Base-by-base conservation (phyloP, 2,113 vertebrate genomes). In the Australoheros scitulus region DNA sequence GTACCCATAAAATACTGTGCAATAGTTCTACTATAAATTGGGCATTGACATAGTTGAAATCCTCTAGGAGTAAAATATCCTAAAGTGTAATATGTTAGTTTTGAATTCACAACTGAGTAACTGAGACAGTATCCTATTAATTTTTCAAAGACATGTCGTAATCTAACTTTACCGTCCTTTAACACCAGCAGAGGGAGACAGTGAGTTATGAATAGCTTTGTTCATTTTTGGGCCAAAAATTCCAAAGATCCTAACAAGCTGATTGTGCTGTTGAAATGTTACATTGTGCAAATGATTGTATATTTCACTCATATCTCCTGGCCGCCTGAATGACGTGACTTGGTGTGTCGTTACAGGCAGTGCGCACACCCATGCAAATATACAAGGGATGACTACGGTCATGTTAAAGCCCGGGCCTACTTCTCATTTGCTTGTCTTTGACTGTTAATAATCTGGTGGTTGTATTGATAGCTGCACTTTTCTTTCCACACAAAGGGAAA, bases 131-230 rank as follows among this genome's bases (percentile, higher is more conserved):
- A 59, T 61, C 6, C 6, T 57, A 74, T 79, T 59, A 56, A 70
- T 43, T 82, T 83, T 63, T 84, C 52, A 77, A 55, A 63, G 26
- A 41, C 60, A 17, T 1, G 10, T 52, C 76, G 81, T 76, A 76
- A 83, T 77, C 74, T 10, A 3, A 17, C 24, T 29, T 61, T 52
- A 82, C 5, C 77, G 7, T 50, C 32, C 18, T 50, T 50, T 38
- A 72, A 24, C 17, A 76, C 93, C 94, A 94, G 92, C 85, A 95
- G 94, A 92, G 92, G 89, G 92, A 81, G 75, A 36, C 86, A 91
- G 61, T 77, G 77, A 90, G 88, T 84, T 86, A 80, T 86, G 61
- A 82, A 85, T 61, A 47, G 14, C 13, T 86, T 47, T 20, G 26
- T 32, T 81, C 72, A 24, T 79, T 91, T 77, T 88, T 83, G 56